Evolutionary conservation across 2,888 invertebrate species (phyloP).

Genomic region (Petrophora chlorosata): DNA sequence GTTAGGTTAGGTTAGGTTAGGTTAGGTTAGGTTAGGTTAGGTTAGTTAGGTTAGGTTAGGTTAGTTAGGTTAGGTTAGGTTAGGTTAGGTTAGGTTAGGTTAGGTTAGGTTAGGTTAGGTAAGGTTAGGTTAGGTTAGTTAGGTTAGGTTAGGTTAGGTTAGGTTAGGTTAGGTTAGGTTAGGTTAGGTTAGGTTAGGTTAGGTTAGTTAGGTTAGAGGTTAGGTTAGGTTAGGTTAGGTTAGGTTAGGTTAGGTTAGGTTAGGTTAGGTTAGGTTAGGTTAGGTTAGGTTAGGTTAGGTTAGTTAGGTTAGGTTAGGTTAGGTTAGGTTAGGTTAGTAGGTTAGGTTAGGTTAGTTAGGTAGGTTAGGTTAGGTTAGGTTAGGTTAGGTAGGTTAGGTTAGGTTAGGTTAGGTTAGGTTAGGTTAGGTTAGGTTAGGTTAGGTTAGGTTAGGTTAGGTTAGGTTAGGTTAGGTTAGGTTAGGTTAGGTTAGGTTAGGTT

Average conservation of each 20-base stretch:
- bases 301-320: slow-evolving; percentile 27
- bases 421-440: slow-evolving; percentile 26
- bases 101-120: slow-evolving; percentile 12
- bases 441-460: slow-evolving; percentile 31
- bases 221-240: slow-evolving; percentile 6
- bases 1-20: slow-evolving; percentile 36
- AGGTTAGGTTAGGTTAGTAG: slow-evolving; percentile 28
- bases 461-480: slow-evolving; percentile 25
- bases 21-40: slow-evolving; percentile 32
- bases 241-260: slow-evolving; percentile 23
- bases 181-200: slow-evolving; percentile 22
- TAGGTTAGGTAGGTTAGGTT: slow-evolving; percentile 26
- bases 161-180: slow-evolving; percentile 22
- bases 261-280: slow-evolving; percentile 25
- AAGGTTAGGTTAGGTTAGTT: slow-evolving; percentile 17
- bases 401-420: slow-evolving; percentile 26
- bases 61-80: slow-evolving; percentile 27
- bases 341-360: too few species aligned
- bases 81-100: slow-evolving; percentile 25
- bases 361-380: slow-evolving; percentile 38
- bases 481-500: slow-evolving; percentile 37
- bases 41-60: slow-evolving; percentile 27
- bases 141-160: slow-evolving; percentile 15
- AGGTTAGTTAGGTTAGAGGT: slow-evolving; percentile 4
- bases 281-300: slow-evolving; percentile 26